Percentiles rank a stretch among this genome's conserved stretches.
These are phyloP conservation scores for Toxotes jaculatrix DNA, from an alignment of 2,113 vertebrate genomes.

Conservation along the genomic window DNA sequence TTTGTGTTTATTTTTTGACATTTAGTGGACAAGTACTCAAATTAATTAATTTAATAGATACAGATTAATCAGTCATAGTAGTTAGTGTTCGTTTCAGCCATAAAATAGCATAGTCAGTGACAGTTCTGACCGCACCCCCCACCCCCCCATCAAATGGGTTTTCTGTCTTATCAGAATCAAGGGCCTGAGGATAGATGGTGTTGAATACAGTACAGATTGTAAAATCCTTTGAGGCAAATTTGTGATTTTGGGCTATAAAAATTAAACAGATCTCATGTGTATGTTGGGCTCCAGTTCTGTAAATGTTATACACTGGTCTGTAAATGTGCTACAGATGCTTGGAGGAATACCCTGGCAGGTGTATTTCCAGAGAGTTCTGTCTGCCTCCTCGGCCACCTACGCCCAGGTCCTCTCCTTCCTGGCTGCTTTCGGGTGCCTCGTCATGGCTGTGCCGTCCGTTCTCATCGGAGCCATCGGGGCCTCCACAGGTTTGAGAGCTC, in stretches of 20 bases:
- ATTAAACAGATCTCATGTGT: not conserved
- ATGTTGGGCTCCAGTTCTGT: not conserved
- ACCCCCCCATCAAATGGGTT: too few species aligned
- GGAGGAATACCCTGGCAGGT: constrained; percentile 99
- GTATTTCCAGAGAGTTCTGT: constrained; percentile 97
- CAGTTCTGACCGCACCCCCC: too few species aligned
- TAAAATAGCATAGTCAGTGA: not conserved
- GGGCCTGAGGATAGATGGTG: not conserved
- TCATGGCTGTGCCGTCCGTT: constrained; percentile 95
- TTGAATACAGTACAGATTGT: not conserved
- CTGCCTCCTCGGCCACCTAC: constrained; percentile 97
- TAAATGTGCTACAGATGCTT: constrained; percentile 86
- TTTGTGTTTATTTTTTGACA: not conserved
- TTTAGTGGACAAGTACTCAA: not conserved
- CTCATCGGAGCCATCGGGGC: constrained; percentile 97
- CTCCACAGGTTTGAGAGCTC: constrained; percentile 91
- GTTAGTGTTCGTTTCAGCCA: not conserved
- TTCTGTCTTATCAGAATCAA: not conserved
- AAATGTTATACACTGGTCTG: constrained; percentile 1
- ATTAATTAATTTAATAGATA: not conserved
- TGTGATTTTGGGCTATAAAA: not conserved
- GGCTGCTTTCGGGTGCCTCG: constrained; percentile 95
- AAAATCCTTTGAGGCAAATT: not conserved
- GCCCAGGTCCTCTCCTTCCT: constrained; percentile 97
- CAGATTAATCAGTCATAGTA: not conserved